These are phyloP conservation scores for Diarsia rubi DNA, from an alignment of 2,888 invertebrate genomes.

Conservation along the genomic window DNA sequence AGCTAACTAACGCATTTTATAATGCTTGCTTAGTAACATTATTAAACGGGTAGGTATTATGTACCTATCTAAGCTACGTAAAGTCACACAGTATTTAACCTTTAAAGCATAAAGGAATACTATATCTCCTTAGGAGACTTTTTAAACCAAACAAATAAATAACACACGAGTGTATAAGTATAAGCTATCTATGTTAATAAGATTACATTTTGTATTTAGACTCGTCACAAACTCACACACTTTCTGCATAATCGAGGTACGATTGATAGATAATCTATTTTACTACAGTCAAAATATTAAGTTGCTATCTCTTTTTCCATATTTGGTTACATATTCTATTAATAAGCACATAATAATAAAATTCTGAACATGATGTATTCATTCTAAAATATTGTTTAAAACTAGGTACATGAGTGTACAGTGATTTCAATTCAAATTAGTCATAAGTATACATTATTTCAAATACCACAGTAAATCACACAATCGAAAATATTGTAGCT, in stretches of 20 bases:
- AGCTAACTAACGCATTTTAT: neutral
- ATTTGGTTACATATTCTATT: constrained; percentile 18
- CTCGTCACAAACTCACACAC: constrained; percentile 27
- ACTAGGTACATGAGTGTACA: constrained; percentile 14
- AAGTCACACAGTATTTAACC: constrained; percentile 39
- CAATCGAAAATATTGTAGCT: constrained; percentile 18
- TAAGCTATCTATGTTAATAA: constrained; percentile 25
- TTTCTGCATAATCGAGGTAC: constrained; percentile 37
- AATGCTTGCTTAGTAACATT: constrained; percentile 14
- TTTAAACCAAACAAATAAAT: constrained; percentile 60
- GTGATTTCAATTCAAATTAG: constrained; percentile 30
- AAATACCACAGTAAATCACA: constrained; percentile 28
- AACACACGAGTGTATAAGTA: constrained; percentile 29
- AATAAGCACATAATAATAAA: constrained; percentile 9
- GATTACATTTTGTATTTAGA: constrained; percentile 44
- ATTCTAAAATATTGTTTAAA: constrained; percentile 17
- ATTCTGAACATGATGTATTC: constrained; percentile 18
- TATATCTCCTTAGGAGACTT: constrained; percentile 63
- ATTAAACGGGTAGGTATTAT: neutral
- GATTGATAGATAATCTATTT: constrained; percentile 30
- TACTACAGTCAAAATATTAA: constrained; percentile 33
- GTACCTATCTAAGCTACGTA: constrained; percentile 23
- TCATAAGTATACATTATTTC: constrained; percentile 16
- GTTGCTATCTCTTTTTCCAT: constrained; percentile 35
- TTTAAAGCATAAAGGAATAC: constrained; percentile 56